Percentiles rank a stretch among this genome's conserved stretches.
Conservation (phyloP, 37 sponge, comb jelly and placozoan species). For the Cliona cf. orientalis region DNA sequence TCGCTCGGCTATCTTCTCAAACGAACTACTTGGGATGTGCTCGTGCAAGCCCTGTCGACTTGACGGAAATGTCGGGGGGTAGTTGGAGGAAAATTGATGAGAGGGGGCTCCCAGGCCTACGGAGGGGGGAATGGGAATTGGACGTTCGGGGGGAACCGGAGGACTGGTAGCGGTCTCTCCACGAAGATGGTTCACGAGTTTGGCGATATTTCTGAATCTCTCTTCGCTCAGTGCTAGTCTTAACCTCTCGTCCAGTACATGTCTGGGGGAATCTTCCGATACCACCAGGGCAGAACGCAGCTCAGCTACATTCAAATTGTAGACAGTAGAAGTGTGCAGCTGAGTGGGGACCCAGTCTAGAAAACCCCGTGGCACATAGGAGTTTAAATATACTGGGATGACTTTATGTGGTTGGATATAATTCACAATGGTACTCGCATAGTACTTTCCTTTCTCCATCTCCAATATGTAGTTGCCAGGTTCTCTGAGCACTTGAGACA, state of each 20-base stretch:
- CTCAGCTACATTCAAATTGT: neutral
- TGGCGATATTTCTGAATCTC: neutral
- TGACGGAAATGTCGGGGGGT: neutral
- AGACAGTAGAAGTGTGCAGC: neutral
- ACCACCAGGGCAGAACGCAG: neutral
- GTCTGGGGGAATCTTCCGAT: neutral
- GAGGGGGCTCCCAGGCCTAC: neutral
- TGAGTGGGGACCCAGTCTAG: neutral
- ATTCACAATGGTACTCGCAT: constrained; percentile 7
- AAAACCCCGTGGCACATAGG: neutral
- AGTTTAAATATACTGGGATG: constrained; percentile 51
- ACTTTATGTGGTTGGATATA: constrained; percentile 19
- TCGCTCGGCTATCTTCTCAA: constrained; percentile 33
- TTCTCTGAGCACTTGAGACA: neutral
- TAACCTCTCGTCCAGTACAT: neutral
- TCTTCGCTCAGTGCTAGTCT: neutral
- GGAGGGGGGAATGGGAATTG: neutral
- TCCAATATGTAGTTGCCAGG: neutral
- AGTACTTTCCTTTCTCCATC: constrained; percentile 25
- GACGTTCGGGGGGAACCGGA: neutral
- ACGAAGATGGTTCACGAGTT: neutral
- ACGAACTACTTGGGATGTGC: constrained; percentile 11
- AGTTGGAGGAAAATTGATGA: neutral
- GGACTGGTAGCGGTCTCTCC: neutral
- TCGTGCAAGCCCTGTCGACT: too few relatives aligned